Conservation (phyloP, 2,113 vertebrate genomes). For the Dicrurus megarhynchus region DNA sequence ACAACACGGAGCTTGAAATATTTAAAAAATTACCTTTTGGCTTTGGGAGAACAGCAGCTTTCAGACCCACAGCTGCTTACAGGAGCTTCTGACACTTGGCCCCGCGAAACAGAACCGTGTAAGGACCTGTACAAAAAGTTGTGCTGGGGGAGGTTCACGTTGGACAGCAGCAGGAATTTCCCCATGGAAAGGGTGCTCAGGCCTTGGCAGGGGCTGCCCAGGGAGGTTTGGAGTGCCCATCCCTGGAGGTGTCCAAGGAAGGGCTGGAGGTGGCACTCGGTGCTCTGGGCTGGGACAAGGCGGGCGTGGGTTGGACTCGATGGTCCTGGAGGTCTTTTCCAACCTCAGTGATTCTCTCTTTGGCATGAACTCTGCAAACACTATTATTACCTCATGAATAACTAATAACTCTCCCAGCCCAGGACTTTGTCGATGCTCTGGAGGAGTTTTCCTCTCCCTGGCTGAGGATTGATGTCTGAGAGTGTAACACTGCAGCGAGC, state of each 20-base stretch:
- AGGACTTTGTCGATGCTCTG: neutral
- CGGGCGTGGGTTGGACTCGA: neutral
- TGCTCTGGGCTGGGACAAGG: neutral
- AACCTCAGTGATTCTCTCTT: neutral
- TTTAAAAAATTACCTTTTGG: fast-evolving
- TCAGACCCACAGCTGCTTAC: neutral
- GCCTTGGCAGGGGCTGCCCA: neutral
- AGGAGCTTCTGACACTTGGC: neutral
- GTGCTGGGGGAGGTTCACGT: neutral
- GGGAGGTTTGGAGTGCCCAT: neutral
- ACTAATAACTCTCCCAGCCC: neutral
- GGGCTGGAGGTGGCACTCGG: neutral
- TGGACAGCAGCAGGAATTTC: neutral
- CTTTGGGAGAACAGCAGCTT: neutral
- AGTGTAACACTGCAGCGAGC: neutral
- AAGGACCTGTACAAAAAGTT: neutral
- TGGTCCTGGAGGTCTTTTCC: neutral
- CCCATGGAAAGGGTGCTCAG: fast-evolving
- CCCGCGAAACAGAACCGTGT: neutral
- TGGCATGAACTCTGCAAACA: neutral
- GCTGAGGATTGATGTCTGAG: constrained; percentile 41
- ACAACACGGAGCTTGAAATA: neutral
- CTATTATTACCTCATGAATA: constrained; percentile 42
- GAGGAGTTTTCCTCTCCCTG: neutral
- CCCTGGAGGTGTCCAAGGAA: neutral